These are phyloP conservation scores for Spilarctia lutea DNA, from an alignment of 2,888 invertebrate genomes.

Conservation along the genomic window DNA sequence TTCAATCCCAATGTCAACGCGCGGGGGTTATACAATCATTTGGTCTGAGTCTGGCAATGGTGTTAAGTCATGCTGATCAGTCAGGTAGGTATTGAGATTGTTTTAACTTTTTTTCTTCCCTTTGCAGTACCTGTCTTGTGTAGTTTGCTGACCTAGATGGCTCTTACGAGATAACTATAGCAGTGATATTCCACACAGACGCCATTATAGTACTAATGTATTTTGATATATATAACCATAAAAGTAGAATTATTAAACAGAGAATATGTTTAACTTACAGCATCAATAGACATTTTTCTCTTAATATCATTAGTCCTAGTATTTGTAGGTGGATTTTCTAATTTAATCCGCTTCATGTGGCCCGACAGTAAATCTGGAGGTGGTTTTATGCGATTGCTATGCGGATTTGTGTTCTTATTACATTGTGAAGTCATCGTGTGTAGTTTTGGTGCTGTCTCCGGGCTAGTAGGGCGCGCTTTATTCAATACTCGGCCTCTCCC, in stretches of 20 bases:
- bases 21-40: too few species aligned
- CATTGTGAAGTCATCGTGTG: slow-evolving; percentile 46
- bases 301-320: slow-evolving; percentile 56
- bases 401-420: slow-evolving; percentile 50
- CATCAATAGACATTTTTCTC: slow-evolving; percentile 72
- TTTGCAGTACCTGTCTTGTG: too few species aligned
- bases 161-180: too few species aligned
- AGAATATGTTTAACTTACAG: slow-evolving; percentile 59
- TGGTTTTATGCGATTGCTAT: slow-evolving; percentile 68
- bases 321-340: slow-evolving; percentile 56
- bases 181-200: too few species aligned
- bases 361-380: slow-evolving; percentile 73
- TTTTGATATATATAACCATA: too few species aligned
- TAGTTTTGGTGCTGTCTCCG: slow-evolving; percentile 57
- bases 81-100: too few species aligned
- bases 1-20: too few species aligned
- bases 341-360: slow-evolving; percentile 76
- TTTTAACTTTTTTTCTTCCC: too few species aligned
- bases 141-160: too few species aligned
- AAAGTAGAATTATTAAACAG: background rate
- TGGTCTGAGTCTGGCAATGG: too few species aligned
- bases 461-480: slow-evolving; percentile 67
- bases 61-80: too few species aligned
- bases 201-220: too few species aligned
- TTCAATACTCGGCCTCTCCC: slow-evolving; percentile 76